phyloP scores from a whole-genome alignment of 2,888 invertebrate species.

The Empis livida region DNA sequence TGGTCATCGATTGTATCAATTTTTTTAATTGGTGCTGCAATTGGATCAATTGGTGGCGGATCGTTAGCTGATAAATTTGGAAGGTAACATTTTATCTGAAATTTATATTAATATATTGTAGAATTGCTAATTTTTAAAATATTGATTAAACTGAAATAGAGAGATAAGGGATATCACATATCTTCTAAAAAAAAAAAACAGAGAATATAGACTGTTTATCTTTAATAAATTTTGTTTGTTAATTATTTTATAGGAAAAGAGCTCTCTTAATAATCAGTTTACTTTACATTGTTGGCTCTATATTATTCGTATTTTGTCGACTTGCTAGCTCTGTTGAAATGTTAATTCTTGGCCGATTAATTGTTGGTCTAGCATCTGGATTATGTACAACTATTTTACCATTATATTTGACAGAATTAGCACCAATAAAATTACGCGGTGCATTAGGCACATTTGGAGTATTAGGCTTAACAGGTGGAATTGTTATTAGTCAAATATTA shows the following conservation, averaged over 20 bases:
- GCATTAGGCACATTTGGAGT: constrained; percentile 53
- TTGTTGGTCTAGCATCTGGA: constrained; percentile 67
- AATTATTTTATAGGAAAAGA: constrained; percentile 43
- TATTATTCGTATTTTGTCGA: constrained; percentile 55
- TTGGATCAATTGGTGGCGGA: constrained; percentile 74
- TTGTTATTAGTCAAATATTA: constrained; percentile 33
- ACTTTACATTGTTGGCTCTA: constrained; percentile 53
- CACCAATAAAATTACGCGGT: constrained; percentile 66
- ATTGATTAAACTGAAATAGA: no score
- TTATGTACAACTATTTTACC: constrained; percentile 77
- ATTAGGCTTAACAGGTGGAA: constrained; percentile 36
- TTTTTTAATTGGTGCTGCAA: constrained; percentile 79
- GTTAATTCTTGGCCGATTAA: constrained; percentile 59
- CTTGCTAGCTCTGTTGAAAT: constrained; percentile 61
- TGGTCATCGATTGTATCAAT: constrained; percentile 80
- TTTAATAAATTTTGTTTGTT: no score
- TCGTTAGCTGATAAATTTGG: constrained; percentile 64
- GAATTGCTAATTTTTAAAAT: no score
- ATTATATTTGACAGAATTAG: constrained; percentile 81
- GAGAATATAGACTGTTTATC: no score
- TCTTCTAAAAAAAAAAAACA: no score
- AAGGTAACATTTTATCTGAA: constrained; percentile 35
- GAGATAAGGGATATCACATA: no score
- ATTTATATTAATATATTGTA: no score
- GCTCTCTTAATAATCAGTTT: constrained; percentile 58